These are phyloP conservation scores for Cyclophora punctaria DNA, from an alignment of 2,888 invertebrate genomes.

Conservation along the genomic window DNA sequence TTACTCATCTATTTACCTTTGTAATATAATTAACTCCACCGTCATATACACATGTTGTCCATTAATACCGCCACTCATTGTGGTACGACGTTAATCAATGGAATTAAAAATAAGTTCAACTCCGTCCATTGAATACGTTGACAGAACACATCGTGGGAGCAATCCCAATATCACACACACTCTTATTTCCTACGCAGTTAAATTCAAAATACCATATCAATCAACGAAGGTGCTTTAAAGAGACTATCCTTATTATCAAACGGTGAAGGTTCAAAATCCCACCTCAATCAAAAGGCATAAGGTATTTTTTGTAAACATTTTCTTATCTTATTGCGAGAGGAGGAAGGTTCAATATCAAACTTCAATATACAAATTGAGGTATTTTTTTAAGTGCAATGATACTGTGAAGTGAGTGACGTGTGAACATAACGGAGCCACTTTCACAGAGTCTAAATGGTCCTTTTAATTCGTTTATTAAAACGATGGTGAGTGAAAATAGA, in stretches of 20 bases:
- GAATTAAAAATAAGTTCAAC: too few relatives aligned
- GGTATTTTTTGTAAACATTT: constrained; percentile 37
- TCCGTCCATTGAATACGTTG: too few relatives aligned
- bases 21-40: too few relatives aligned
- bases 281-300: too few relatives aligned
- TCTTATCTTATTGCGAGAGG: too few relatives aligned
- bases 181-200: too few relatives aligned
- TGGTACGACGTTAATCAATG: constrained; percentile 26
- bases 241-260: constrained; percentile 17
- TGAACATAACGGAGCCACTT: constrained; percentile 50
- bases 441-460: constrained; percentile 48
- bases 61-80: constrained; percentile 13
- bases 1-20: too few relatives aligned
- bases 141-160: neutral
- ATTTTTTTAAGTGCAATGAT: constrained; percentile 32
- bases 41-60: too few relatives aligned
- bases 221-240: constrained; percentile 7
- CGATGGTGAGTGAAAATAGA: constrained; percentile 21
- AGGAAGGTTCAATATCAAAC: too few relatives aligned
- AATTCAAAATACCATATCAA: neutral
- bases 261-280: constrained; percentile 22
- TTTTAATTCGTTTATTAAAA: constrained; percentile 26
- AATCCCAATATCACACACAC: too few relatives aligned
- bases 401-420: constrained; percentile 58
- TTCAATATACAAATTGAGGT: too few relatives aligned